phyloP scores from a whole-genome alignment of 2,888 invertebrate genomes.

The Axea sp. region DNA sequence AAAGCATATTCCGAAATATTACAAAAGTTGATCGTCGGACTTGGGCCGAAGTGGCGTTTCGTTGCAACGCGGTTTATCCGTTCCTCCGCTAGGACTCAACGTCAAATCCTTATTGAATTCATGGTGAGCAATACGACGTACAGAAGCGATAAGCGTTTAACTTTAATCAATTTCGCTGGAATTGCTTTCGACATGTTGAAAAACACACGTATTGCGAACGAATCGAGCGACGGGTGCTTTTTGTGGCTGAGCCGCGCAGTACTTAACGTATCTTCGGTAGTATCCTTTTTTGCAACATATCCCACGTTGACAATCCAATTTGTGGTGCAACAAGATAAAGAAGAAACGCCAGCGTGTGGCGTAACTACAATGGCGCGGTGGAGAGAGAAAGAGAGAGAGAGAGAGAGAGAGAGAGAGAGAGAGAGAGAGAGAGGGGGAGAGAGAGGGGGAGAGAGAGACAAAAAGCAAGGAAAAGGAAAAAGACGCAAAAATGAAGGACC shows the following conservation, averaged over 20 bases:
- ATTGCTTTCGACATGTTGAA: conserved; percentile 41
- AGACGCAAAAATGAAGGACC: no score
- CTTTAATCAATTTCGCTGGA: conserved; percentile 25
- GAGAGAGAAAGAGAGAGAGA: conserved; percentile 20
- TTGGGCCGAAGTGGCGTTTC: neutral
- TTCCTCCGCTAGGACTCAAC: no score
- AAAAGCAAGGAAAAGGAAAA: conserved; percentile 9
- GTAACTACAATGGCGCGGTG: conserved; percentile 33
- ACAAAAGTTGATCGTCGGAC: conserved; percentile 17
- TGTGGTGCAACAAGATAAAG: conserved; percentile 69
- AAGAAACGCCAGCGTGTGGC: conserved; percentile 32
- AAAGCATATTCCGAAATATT: conserved; percentile 19
- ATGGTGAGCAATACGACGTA: conserved; percentile 4
- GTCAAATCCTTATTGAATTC: conserved; percentile 35
- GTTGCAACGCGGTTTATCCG: no score
- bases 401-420: conserved; percentile 3
- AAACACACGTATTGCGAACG: conserved; percentile 27
- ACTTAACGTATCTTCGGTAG: conserved; percentile 42
- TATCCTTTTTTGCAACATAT: conserved; percentile 51
- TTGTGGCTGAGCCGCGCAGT: conserved; percentile 12
- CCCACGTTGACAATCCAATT: conserved; percentile 72
- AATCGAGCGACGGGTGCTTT: conserved; percentile 10
- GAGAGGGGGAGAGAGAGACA: conserved; percentile 12
- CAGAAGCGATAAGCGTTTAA: conserved; percentile 28
- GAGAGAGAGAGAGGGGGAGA: conserved; percentile 32